phyloP scores from a whole-genome alignment of 2,797 vertebrate genomes.

The Amazonetta brasiliensis region DNA sequence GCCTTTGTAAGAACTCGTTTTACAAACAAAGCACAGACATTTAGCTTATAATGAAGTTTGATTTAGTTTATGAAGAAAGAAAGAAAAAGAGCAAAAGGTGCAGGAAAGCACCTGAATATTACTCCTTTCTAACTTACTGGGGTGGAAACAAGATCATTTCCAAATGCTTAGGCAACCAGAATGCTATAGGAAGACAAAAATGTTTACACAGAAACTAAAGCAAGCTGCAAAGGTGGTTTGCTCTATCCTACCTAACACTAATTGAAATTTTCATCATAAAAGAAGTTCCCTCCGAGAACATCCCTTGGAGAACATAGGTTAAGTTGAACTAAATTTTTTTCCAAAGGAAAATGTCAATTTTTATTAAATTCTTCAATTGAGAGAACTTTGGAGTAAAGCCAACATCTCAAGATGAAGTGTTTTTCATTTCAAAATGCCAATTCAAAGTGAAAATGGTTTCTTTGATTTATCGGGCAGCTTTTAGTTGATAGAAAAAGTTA shows the following conservation, averaged over 20 bases:
- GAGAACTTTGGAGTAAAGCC: neutral
- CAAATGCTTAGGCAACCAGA: neutral
- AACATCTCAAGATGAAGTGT: neutral
- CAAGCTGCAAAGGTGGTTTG: neutral
- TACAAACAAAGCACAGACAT: neutral
- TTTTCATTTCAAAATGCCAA: neutral
- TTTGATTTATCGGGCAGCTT: neutral
- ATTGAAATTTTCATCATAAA: neutral
- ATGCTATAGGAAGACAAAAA: neutral
- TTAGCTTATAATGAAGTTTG: neutral
- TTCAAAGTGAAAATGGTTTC: neutral
- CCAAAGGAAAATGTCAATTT: neutral
- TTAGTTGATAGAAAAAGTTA: neutral
- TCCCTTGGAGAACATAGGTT: neutral
- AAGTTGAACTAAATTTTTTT: neutral
- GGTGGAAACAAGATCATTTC: neutral
- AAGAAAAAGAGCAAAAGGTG: neutral
- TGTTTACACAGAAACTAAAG: neutral
- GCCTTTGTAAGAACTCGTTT: neutral
- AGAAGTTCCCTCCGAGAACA: neutral
- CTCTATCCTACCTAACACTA: neutral
- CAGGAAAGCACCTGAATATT: neutral
- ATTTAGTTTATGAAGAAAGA: neutral
- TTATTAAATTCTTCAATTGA: neutral
- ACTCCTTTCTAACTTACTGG: accelerated